These are phyloP conservation scores for Danio aesculapii DNA, from an alignment of 2,797 vertebrate genomes.

Conservation along the genomic window DNA sequence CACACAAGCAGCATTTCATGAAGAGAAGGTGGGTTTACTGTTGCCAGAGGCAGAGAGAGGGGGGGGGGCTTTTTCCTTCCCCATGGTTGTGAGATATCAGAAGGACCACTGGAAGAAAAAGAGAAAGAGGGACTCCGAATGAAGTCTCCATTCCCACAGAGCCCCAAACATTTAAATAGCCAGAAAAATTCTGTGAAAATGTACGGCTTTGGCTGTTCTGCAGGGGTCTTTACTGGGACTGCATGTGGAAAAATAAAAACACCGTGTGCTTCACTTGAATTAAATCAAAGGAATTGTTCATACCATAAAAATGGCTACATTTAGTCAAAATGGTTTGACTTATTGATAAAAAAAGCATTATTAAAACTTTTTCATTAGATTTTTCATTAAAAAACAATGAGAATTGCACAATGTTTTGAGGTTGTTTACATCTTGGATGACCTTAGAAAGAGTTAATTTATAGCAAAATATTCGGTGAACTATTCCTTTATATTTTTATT, in stretches of 20 bases:
- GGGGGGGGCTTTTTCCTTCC: slow-evolving; percentile 48
- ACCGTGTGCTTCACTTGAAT: background rate
- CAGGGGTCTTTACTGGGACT: slow-evolving; percentile 69
- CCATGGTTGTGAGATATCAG: slow-evolving; percentile 67
- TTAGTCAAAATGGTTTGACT: background rate
- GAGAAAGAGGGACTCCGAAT: slow-evolving; percentile 52
- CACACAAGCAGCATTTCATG: slow-evolving; percentile 65
- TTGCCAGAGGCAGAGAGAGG: slow-evolving; percentile 60
- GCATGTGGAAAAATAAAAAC: slow-evolving; percentile 56
- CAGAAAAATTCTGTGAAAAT: slow-evolving; percentile 74
- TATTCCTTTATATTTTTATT: too few relatives aligned
- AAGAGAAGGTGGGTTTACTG: slow-evolving; percentile 66
- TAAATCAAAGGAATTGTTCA: background rate
- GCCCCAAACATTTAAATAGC: slow-evolving; percentile 72
- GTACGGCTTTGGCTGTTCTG: slow-evolving; percentile 68
- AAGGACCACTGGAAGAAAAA: slow-evolving; percentile 62
- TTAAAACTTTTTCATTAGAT: too few relatives aligned
- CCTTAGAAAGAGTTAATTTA: too few relatives aligned
- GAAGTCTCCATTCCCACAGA: slow-evolving; percentile 58
- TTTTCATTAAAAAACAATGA: too few relatives aligned
- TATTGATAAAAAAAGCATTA: too few relatives aligned
- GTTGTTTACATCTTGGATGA: too few relatives aligned
- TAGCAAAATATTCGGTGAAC: too few relatives aligned
- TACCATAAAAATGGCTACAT: background rate
- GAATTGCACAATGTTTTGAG: too few relatives aligned